These are phyloP conservation scores for Proisotoma minuta DNA, from an alignment of 2,888 invertebrate species.

Conservation along the genomic window DNA sequence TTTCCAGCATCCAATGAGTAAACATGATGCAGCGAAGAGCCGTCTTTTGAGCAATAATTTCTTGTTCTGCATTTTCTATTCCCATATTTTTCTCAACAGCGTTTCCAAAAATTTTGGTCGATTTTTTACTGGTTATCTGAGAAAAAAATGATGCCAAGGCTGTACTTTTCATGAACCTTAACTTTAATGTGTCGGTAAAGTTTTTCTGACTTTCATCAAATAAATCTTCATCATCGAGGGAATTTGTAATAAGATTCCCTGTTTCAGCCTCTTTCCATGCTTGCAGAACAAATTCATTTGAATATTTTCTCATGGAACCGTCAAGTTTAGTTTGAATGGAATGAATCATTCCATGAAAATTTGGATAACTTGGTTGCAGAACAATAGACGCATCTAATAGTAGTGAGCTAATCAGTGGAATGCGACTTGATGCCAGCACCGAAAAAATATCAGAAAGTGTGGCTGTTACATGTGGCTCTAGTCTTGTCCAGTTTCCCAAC, in stretches of 20 bases:
- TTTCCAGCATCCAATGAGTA: conserved; percentile 45
- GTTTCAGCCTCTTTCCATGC: conserved; percentile 21
- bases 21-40: conserved; percentile 39
- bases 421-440: conserved; percentile 37
- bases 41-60: conserved; percentile 28
- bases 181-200: background rate
- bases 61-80: conserved; percentile 22
- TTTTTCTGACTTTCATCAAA: background rate
- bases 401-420: conserved; percentile 39
- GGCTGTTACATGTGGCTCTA: conserved; percentile 35
- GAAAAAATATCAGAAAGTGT: conserved; percentile 40
- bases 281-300: conserved; percentile 21
- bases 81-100: background rate
- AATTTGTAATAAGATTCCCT: background rate
- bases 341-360: conserved; percentile 35
- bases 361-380: conserved; percentile 42
- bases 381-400: conserved; percentile 39
- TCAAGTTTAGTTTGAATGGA: conserved; percentile 34
- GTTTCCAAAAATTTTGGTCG: background rate
- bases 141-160: background rate
- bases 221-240: background rate
- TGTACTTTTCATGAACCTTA: background rate
- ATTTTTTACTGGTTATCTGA: background rate
- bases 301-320: conserved; percentile 25
- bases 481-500: conserved; percentile 29